These are phyloP conservation scores for Myiozetetes cayanensis DNA, from an alignment of 2,113 vertebrate genomes.

Conservation along the genomic window DNA sequence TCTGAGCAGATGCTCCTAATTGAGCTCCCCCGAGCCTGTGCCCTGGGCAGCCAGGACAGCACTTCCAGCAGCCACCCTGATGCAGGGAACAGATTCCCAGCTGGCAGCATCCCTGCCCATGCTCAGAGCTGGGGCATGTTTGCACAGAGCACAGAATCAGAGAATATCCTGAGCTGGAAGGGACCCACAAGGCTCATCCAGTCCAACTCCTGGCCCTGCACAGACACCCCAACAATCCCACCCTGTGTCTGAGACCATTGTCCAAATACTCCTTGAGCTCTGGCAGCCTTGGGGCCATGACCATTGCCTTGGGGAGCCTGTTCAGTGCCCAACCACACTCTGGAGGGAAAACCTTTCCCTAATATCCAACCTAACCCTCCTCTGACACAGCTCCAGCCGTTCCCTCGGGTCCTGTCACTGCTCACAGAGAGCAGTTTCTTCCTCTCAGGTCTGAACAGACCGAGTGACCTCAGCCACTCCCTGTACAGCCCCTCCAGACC, in stretches of 20 bases:
- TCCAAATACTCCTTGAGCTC: not conserved
- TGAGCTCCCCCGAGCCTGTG: not conserved
- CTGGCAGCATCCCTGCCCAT: not conserved
- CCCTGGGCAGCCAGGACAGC: not conserved
- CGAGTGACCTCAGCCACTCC: not conserved
- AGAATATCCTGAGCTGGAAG: not conserved
- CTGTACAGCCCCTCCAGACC: not conserved
- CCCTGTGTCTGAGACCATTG: rapidly evolving
- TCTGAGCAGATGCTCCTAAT: not conserved
- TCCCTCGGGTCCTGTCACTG: not conserved
- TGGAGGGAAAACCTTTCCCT: not conserved
- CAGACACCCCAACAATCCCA: not conserved
- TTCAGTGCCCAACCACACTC: not conserved
- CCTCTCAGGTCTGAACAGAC: not conserved
- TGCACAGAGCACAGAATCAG: not conserved
- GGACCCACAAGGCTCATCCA: not conserved
- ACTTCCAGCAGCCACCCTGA: not conserved
- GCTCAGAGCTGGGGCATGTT: rapidly evolving
- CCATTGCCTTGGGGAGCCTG: not conserved
- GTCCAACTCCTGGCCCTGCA: not conserved
- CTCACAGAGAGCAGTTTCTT: not conserved
- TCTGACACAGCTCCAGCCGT: not conserved
- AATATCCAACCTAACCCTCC: not conserved
- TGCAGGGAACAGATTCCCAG: not conserved
- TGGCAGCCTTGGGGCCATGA: not conserved